A percentile compares a stretch with the other conserved stretches of the same genome.
Conservation (phyloP, 2,113 vertebrate genomes). For the Xyrauchen texanus region DNA sequence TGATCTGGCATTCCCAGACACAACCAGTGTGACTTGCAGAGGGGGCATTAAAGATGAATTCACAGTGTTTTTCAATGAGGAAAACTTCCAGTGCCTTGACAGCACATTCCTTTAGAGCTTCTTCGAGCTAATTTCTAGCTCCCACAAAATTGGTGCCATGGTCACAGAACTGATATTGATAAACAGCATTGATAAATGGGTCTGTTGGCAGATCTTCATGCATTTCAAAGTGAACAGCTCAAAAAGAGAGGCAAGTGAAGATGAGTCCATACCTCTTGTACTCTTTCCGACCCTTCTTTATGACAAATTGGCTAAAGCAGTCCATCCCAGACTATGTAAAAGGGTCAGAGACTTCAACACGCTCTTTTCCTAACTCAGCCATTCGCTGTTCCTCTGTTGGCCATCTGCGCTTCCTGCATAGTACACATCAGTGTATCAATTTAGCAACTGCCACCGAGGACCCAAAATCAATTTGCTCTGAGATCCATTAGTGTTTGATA, state of each 20-base stretch:
- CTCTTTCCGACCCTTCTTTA: constrained; percentile 5
- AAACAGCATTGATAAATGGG: neutral
- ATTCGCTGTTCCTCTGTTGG: neutral
- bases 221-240: constrained; percentile 7
- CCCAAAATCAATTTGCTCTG: neutral
- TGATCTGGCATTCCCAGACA: constrained; percentile 12
- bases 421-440: neutral
- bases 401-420: neutral
- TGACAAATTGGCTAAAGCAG: constrained; percentile 10
- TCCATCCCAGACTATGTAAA: neutral
- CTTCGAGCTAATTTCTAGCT: neutral
- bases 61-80: neutral
- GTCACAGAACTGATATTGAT: too few relatives aligned
- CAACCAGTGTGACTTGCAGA: neutral
- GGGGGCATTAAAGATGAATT: neutral
- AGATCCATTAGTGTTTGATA: neutral
- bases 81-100: neutral
- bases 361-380: neutral
- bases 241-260: constrained; percentile 5
- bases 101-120: neutral
- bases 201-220: neutral
- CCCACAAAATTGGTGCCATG: neutral
- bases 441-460: neutral
- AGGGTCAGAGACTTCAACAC: neutral
- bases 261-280: constrained; percentile 19